These are phyloP conservation scores for Amblyjoppa fuscipennis DNA, from an alignment of 2,888 invertebrate species.

Conservation along the genomic window DNA sequence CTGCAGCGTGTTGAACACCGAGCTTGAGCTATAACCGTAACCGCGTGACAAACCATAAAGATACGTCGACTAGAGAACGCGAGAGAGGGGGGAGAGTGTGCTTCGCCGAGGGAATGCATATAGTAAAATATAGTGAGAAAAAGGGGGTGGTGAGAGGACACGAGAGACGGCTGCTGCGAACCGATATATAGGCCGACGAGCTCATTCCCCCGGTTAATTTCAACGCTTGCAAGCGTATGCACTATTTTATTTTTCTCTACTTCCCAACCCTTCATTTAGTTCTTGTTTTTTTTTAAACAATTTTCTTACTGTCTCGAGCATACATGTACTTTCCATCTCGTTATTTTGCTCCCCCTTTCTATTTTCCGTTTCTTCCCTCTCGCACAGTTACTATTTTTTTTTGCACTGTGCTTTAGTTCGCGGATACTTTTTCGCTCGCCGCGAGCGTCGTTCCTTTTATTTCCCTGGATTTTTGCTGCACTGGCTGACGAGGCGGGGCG, in stretches of 20 bases:
- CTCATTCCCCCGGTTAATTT: constrained; percentile 62
- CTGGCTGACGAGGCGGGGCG: not conserved
- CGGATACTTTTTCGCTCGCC: constrained; percentile 7
- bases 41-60: constrained; percentile 75
- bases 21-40: constrained; percentile 72
- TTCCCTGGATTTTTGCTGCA: constrained; percentile 40
- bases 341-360: not conserved
- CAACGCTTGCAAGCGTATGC: constrained; percentile 31
- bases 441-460: constrained; percentile 25
- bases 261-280: constrained; percentile 34
- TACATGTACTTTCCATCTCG: not conserved
- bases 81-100: constrained; percentile 29
- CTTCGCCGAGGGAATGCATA: constrained; percentile 14
- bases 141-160: not conserved
- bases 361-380: not conserved
- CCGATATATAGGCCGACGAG: constrained; percentile 60
- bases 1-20: constrained; percentile 53
- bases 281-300: constrained; percentile 22
- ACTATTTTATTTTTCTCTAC: constrained; percentile 49
- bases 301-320: constrained; percentile 29
- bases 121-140: not conserved
- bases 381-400: not conserved
- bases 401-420: not conserved
- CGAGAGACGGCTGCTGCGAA: constrained; percentile 39
- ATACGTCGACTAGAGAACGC: constrained; percentile 62